Percentiles rank a stretch among this genome's conserved stretches.
Evolutionary conservation across 2,888 invertebrate genomes (phyloP).

Genomic region (Chrysotoxum bicinctum): DNA sequence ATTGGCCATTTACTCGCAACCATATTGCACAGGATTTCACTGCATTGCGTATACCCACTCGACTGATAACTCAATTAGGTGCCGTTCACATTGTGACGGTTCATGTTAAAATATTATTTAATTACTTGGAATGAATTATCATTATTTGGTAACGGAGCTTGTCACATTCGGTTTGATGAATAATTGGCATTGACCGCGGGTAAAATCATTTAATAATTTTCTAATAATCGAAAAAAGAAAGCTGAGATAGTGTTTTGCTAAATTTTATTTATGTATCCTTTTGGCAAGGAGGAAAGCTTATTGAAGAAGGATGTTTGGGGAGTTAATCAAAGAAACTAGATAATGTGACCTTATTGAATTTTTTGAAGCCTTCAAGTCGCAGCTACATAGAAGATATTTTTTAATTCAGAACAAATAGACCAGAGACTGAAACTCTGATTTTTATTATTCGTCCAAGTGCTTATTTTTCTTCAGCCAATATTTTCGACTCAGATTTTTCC

Average conservation of each 20-base stretch:
- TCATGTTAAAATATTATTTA: conserved; percentile 59
- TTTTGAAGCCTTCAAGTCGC: no score
- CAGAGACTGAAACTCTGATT: no score
- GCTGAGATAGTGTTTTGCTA: conserved; percentile 1
- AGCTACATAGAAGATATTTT: no score
- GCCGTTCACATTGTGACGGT: conserved; percentile 37
- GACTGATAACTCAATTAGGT: conserved; percentile 69
- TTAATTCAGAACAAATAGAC: no score
- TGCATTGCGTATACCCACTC: not conserved
- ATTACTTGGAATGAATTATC: conserved; percentile 57
- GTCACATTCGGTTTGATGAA: conserved; percentile 56
- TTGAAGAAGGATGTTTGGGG: not conserved
- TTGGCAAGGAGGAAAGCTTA: conserved; percentile 32
- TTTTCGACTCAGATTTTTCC: no score
- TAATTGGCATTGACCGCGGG: conserved; percentile 60
- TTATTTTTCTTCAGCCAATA: no score
- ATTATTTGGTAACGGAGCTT: conserved; percentile 36
- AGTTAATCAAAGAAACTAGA: no score
- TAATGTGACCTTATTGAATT: no score
- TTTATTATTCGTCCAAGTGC: no score
- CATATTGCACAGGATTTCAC: conserved; percentile 53
- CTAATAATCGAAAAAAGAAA: conserved; percentile 17
- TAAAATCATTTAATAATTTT: conserved; percentile 35
- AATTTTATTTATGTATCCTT: conserved; percentile 9
- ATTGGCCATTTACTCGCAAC: not conserved